Evolutionary conservation across 2,888 invertebrate genomes (phyloP), one percentile per base, ranked within the genome.

Genomic region (Dyspetes luteomarginatus): DNA sequence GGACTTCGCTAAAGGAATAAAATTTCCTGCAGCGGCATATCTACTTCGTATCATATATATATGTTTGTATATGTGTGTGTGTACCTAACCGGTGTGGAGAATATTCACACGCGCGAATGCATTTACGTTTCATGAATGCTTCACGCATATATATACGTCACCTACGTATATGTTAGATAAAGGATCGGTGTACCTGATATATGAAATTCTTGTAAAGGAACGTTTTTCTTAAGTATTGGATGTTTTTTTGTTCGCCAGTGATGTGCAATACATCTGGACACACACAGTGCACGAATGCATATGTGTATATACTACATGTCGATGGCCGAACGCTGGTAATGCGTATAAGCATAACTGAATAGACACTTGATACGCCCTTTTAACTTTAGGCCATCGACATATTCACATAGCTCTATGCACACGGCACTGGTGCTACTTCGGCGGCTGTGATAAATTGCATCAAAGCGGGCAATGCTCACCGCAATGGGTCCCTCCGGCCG

Each of bases 381-480:
- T n/a, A n/a, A n/a, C n/a, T n/a, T n/a, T n/a, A n/a, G n/a, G n/a
- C n/a, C n/a, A n/a, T n/a, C n/a, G 22, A 3, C 50, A n/a, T n/a
- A n/a, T n/a, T n/a, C n/a, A n/a, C n/a, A n/a, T n/a, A n/a, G n/a
- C n/a, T n/a, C n/a, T n/a, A n/a, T n/a, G n/a, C 60, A 30, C 60
- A 22, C 36, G 52, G 36, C 41, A 26, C 28, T 65, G 56, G 43
- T 12, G 65, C 58, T 45, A 19, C 64, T 64, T 64, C 69, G 43
- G 69, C 64, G 36, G 22, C 71, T 55, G 77, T 78, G 71, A 78
- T 78, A 78, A 71, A 78, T 78, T 72, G 71, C 65, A 72, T 72
- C 77, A 58, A 65, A 78, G 77, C 48, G 71, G 36, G 64, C 19
- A 58, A 64, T 19, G 15, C 64, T 77, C 58, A 36, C 65, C 71